Percentiles rank a stretch among this genome's conserved stretches.
Evolutionary conservation across 2,113 vertebrate species (phyloP).

Genomic region (Dromiciops gliroides): DNA sequence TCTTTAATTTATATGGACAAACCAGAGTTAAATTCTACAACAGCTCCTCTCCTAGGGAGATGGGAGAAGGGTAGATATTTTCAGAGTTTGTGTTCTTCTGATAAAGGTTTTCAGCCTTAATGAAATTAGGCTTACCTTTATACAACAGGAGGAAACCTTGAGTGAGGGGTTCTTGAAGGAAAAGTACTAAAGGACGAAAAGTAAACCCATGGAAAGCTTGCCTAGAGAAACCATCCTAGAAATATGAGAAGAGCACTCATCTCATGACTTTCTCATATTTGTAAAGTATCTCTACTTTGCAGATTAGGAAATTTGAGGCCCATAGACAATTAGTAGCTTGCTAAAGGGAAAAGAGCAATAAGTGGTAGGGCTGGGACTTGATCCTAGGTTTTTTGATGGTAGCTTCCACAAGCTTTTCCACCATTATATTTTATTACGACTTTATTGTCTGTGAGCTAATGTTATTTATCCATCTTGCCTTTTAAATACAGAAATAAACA

Average conservation of each 20-base stretch:
- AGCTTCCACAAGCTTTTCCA: background rate
- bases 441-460: background rate
- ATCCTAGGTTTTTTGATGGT: background rate
- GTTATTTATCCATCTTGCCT: too few species aligned
- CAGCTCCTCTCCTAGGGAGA: background rate
- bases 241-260: background rate
- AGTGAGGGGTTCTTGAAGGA: background rate
- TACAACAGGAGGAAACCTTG: background rate
- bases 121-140: background rate
- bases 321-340: background rate
- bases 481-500: background rate
- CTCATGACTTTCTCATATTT: background rate
- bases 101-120: background rate
- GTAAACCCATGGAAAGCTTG: background rate
- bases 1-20: background rate
- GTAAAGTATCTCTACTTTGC: background rate
- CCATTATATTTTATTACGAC: background rate
- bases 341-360: background rate
- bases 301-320: background rate
- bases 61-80: background rate
- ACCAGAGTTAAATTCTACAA: background rate
- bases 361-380: background rate
- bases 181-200: background rate
- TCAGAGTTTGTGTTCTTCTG: background rate
- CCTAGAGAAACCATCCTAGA: background rate